Evolutionary conservation across 2,888 invertebrate genomes (phyloP).

Genomic region (Leptopilina syphax): DNA sequence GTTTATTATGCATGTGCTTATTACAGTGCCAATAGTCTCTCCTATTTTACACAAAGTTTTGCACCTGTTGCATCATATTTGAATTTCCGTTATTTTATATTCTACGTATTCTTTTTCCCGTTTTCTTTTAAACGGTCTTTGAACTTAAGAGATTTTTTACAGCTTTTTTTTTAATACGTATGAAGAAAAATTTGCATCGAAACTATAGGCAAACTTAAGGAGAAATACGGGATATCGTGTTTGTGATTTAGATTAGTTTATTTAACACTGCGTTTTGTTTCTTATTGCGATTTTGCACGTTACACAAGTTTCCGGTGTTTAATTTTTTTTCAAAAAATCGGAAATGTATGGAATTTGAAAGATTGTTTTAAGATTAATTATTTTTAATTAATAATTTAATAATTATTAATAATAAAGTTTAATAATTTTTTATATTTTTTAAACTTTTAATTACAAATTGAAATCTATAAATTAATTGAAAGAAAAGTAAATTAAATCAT

Average conservation of each 20-base stretch:
- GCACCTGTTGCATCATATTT: conserved; percentile 37
- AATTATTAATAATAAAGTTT: too few relatives aligned
- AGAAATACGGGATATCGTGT: not conserved
- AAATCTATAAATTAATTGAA: too few relatives aligned
- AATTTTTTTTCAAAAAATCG: too few relatives aligned
- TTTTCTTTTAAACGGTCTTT: conserved; percentile 32
- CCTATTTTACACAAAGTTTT: conserved; percentile 9
- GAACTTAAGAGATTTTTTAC: conserved; percentile 29
- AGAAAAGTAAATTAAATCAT: too few relatives aligned
- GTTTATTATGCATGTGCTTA: conserved; percentile 54
- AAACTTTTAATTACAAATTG: too few relatives aligned
- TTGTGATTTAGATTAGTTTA: not conserved
- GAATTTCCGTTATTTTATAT: conserved; percentile 39
- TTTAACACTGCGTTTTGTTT: not conserved
- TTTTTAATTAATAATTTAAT: too few relatives aligned
- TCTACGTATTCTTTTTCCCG: conserved; percentile 10
- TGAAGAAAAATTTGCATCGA: not conserved
- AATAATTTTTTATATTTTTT: too few relatives aligned
- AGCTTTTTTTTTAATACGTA: not conserved
- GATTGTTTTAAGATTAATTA: too few relatives aligned
- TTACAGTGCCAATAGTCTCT: conserved; percentile 45
- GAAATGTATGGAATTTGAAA: too few relatives aligned
- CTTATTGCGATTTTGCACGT: too few relatives aligned
- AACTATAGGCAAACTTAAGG: not conserved
- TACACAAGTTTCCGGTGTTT: too few relatives aligned